Conservation (phyloP, 2,888 invertebrate genomes). For the Calliopum simillimum region DNA sequence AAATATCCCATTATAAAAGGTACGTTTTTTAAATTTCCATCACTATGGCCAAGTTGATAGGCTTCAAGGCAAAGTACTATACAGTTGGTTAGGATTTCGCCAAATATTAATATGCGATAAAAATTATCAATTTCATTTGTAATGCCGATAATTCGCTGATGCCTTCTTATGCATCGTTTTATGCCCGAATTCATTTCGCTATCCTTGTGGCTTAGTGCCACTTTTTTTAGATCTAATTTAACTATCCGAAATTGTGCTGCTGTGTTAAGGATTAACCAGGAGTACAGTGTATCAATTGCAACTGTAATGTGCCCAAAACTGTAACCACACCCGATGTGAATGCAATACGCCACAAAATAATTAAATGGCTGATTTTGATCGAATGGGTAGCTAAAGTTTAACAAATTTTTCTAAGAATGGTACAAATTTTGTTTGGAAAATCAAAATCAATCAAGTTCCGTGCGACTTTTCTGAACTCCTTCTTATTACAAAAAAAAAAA, state of each 20-base stretch:
- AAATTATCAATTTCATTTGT: constrained; percentile 31
- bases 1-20: constrained; percentile 35
- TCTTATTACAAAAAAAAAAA: too few species aligned
- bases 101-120: constrained; percentile 40
- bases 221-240: constrained; percentile 31
- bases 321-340: constrained; percentile 25
- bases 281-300: constrained; percentile 38
- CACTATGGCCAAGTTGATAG: constrained; percentile 38
- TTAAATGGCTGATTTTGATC: constrained; percentile 10
- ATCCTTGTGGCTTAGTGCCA: neutral
- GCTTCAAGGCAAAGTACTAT: constrained; percentile 40
- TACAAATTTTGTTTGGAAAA: too few species aligned
- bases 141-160: constrained; percentile 34
- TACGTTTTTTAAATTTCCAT: constrained; percentile 4
- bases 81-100: constrained; percentile 37
- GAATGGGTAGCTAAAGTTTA: constrained; percentile 31
- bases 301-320: constrained; percentile 23
- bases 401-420: too few species aligned
- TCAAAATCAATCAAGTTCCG: too few species aligned
- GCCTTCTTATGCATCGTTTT: constrained; percentile 30
- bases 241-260: constrained; percentile 43
- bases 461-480: too few species aligned
- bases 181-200: constrained; percentile 20
- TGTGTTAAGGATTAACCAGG: constrained; percentile 42
- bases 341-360: constrained; percentile 35